Percentiles rank a stretch among this genome's conserved stretches.
phyloP scores from a whole-genome alignment of 2,888 invertebrate genomes.

The Lepidocyrtoides sp. region DNA sequence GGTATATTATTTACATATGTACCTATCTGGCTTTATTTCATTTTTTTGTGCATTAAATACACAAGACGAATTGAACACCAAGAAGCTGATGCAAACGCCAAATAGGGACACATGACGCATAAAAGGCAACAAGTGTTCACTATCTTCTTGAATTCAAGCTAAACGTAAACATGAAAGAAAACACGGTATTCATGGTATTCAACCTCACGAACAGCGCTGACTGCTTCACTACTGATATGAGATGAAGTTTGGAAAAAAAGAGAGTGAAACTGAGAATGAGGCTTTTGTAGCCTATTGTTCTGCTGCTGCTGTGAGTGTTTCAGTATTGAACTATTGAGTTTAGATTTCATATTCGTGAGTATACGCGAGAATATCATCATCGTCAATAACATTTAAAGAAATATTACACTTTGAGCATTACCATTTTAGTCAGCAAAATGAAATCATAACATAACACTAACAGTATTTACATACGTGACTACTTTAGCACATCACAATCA shows the following conservation, averaged over 20 bases:
- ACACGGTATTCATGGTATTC: slow-evolving; percentile 47
- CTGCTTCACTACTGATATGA: neutral
- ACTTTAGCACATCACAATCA: neutral
- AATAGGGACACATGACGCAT: slow-evolving; percentile 32
- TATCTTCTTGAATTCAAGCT: neutral
- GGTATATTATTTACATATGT: neutral
- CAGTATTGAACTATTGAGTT: neutral
- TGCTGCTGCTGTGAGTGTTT: neutral
- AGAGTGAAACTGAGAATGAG: slow-evolving; percentile 43
- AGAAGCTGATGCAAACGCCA: slow-evolving; percentile 18
- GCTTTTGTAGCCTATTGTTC: slow-evolving; percentile 35
- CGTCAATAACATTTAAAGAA: neutral
- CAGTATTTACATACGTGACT: neutral
- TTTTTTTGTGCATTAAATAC: neutral
- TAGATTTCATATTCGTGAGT: neutral
- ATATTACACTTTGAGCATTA: slow-evolving; percentile 1
- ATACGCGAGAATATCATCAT: neutral
- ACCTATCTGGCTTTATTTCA: neutral
- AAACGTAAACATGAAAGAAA: neutral
- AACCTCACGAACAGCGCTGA: slow-evolving; percentile 29
- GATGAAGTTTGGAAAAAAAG: neutral
- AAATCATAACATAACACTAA: neutral
- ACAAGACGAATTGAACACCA: neutral
- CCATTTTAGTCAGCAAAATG: slow-evolving; percentile 12
- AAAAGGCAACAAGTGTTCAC: slow-evolving; percentile 45